Evolutionary conservation across 1,140 invertebrate genomes (phyloP), one percentile per base, ranked within the genome.

Genomic region (Pinna nobilis): DNA sequence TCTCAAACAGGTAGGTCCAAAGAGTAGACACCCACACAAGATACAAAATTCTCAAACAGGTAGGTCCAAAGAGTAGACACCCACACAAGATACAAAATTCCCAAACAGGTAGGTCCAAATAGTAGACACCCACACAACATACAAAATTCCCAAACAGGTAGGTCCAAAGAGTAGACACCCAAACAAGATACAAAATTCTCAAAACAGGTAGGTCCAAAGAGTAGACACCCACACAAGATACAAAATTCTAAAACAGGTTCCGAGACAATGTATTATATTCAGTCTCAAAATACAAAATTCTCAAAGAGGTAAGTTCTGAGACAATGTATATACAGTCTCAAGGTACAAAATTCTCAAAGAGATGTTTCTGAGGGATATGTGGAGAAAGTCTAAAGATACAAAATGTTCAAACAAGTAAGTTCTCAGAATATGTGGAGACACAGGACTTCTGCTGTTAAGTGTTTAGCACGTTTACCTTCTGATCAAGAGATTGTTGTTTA

Each of bases 11-110:
- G n/a, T n/a, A n/a, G n/a, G n/a, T n/a, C n/a, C n/a, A n/a, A n/a
- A n/a, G n/a, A n/a, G n/a, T 84, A 23, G 82, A 84, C 70, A 78
- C 79, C 28, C 61, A 81, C 0, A 55, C 71, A 15, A 66, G 80
- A 63, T 80, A 79, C 70, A 76, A 74, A 9, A 63, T 68, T 35
- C 39, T 70, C 1, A 18, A 41, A 32, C 15, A 74, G 60, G 76
- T 78, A 60, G 32, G 60, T 64, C 9, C 15, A 23, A 3, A 3
- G n/a, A n/a, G 28, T 78, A 65, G 82, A 84, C 70, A 78, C 79
- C 28, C 61, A 81, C 0, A 55, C 71, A 15, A 66, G 80, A 63
- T 80, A 79, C 70, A 76, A 74, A 9, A 63, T 68, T 35, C 39
- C 66, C 1, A 18, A 41, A 32, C 15, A 74, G 60, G 76, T 78